Evolutionary conservation across 2,797 vertebrate genomes (phyloP).

Genomic region (Cheirogaleus major): DNA sequence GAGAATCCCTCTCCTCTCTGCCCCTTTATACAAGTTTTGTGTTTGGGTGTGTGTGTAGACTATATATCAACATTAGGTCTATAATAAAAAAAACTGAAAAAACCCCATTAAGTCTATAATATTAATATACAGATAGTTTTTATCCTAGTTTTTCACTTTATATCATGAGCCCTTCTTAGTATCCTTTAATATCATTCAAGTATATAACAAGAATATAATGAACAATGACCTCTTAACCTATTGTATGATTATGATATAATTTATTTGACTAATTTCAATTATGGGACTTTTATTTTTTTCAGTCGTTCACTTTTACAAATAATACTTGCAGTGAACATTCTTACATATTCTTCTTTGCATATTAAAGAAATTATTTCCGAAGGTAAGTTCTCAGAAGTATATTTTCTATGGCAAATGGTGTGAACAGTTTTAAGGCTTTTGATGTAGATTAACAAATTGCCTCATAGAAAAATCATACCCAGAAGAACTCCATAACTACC

Average conservation of each 20-base stretch:
- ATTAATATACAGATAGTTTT: neutral
- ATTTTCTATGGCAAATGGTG: neutral
- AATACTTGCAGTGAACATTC: neutral
- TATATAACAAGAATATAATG: neutral
- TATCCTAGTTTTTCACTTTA: neutral
- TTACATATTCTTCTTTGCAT: neutral
- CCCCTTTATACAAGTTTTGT: neutral
- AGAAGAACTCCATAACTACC: neutral
- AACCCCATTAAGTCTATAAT: neutral
- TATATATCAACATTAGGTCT: neutral
- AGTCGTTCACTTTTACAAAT: neutral
- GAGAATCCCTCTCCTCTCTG: neutral
- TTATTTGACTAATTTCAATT: neutral
- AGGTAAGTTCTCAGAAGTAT: constrained; percentile 2
- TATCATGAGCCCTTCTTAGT: neutral
- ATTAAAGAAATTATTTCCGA: neutral
- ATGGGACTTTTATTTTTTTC: neutral
- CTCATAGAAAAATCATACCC: neutral
- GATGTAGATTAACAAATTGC: neutral
- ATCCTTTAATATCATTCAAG: neutral
- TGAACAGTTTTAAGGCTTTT: neutral
- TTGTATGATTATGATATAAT: neutral
- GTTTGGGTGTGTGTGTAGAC: neutral
- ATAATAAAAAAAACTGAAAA: too few species aligned
- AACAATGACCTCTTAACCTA: neutral